These are phyloP conservation scores for Phylloscopus trochiloides DNA, from an alignment of 2,113 vertebrate genomes.

Conservation along the genomic window DNA sequence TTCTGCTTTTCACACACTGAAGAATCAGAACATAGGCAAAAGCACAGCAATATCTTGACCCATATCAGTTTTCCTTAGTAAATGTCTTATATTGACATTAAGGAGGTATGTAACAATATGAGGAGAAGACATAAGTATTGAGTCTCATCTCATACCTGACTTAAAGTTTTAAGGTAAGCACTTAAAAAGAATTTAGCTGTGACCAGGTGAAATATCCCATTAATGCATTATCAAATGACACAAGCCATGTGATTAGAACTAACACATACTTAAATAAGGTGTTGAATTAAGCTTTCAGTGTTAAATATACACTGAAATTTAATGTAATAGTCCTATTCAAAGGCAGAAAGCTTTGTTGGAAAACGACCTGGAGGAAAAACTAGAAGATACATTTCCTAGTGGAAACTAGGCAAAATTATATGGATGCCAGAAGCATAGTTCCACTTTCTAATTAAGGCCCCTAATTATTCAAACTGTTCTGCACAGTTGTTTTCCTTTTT, in stretches of 20 bases:
- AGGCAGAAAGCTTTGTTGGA: neutral
- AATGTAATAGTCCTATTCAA: neutral
- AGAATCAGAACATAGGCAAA: neutral
- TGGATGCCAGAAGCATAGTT: neutral
- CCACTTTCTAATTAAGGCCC: constrained; percentile 9
- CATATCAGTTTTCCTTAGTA: neutral
- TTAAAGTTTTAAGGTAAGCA: neutral
- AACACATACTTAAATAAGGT: neutral
- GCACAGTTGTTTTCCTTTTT: neutral
- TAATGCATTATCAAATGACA: neutral
- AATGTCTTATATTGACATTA: neutral
- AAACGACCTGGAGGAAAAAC: neutral
- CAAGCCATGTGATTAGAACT: neutral
- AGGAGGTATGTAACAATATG: neutral
- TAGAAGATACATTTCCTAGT: neutral
- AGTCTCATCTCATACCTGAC: neutral
- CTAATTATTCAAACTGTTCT: constrained; percentile 7
- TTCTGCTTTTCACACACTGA: neutral
- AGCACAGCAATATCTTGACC: neutral
- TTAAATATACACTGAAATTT: neutral
- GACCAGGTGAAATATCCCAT: neutral
- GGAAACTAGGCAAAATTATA: neutral
- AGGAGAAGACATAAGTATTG: neutral
- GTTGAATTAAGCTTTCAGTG: neutral
- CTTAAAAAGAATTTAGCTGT: neutral